Evolutionary conservation across 2,888 invertebrate genomes (phyloP), one percentile per base, ranked within the genome.

Genomic region (Andrena haemorrhoa): DNA sequence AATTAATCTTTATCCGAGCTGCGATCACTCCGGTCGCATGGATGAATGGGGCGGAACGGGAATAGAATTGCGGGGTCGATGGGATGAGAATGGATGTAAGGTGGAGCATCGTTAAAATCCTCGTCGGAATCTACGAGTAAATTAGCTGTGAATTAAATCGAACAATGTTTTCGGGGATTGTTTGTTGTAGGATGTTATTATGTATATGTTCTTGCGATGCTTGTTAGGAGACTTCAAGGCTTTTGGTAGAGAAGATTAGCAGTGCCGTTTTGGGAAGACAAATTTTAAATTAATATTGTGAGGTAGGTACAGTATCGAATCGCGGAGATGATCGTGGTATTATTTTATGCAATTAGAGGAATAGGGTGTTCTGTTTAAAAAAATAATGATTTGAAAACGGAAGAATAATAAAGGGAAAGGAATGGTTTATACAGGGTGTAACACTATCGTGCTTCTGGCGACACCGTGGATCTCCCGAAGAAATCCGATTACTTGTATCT

Each of bases 401-500:
- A 16, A 5, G 5, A 41, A 41, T 41, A 41, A 41, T 41, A 16
- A 41, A 16, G 56, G 47, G 41, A 23, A 8, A 10, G 20, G 12
- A 51, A 6, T 35, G 1, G 20, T 2, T 10, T 12, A 12, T 58
- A 58, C 41, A 29, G 26, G 16, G 31, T 49, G 47, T 49, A 63
- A 23, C n/a, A 35, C 5, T 12, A 26, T 61, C 16, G 29, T 20
- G 26, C 31, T 61, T 64, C 7, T 16, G 10, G 6, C 41, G 10
- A 33, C 31, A 51, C 51, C 2, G 26, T 60, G 31, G 20, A 49
- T 51, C 35, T 58, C 29, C 61, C 66, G 63, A 71, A 84, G 66
- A 66, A 26, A 61, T 35, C 69, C 69, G 79, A 79, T 75, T 61
- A 64, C 73, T 65, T 53, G 33, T 65, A 75, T 75, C 73, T 75